Conservation (phyloP, 2,113 vertebrate species). For the Dolichallabes microphthalmus region DNA sequence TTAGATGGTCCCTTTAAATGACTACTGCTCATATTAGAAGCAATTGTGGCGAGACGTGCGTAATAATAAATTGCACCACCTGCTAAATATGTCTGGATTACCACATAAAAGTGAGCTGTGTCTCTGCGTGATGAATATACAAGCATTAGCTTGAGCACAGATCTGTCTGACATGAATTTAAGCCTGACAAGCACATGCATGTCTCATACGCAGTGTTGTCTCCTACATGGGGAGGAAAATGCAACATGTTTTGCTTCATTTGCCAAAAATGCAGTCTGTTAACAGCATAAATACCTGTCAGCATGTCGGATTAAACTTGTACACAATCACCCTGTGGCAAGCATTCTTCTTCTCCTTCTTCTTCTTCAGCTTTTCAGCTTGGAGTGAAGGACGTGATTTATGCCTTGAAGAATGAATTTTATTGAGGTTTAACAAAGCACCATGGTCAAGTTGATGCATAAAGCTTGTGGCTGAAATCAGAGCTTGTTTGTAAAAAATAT, state of each 20-base stretch:
- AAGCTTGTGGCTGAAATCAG: background rate
- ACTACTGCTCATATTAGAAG: constrained; percentile 7
- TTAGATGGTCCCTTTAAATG: background rate
- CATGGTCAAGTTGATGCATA: background rate
- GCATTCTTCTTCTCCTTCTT: background rate
- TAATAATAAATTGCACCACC: constrained; percentile 30
- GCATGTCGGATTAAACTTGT: background rate
- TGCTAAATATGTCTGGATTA: constrained; percentile 25
- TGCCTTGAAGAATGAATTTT: background rate
- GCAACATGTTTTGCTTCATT: constrained; percentile 17
- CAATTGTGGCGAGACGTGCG: constrained; percentile 24
- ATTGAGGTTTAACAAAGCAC: background rate
- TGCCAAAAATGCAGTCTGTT: constrained; percentile 36
- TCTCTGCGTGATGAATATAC: constrained; percentile 13
- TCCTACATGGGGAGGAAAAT: background rate
- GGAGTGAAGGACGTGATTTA: background rate
- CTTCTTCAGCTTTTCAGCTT: background rate
- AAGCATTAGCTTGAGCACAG: constrained; percentile 11
- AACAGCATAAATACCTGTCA: constrained; percentile 5
- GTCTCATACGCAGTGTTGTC: constrained; percentile 1
- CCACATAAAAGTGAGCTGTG: background rate
- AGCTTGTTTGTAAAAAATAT: background rate
- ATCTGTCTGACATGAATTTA: constrained; percentile 12
- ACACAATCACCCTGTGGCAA: background rate
- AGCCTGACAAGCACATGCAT: constrained; percentile 26